Evolutionary conservation across 2,113 vertebrate species (phyloP), one percentile per base, ranked within the genome.

Genomic region (Hiodon alosoides): DNA sequence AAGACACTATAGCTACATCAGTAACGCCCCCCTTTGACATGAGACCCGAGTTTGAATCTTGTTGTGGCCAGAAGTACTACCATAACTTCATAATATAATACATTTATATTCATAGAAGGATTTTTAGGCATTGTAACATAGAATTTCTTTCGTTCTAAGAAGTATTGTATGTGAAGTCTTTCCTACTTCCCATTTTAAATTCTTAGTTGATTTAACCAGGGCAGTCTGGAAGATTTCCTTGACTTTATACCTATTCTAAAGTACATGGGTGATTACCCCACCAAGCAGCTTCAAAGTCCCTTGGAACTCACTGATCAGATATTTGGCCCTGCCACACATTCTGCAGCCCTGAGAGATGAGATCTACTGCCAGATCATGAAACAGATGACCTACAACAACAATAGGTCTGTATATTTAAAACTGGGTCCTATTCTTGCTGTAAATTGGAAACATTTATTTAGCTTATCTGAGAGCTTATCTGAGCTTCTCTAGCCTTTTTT

Each of bases 351-450:
- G 17, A 83, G 85, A 81, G 95, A 99, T 3, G 97, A 99, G 78
- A 87, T 98, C 80, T 98, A 98, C 87, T 99, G 97, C 78, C 97
- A 99, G 89, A 95, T 99, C 72, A 92, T 99, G 91, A 98, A 93
- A 82, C 97, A 99, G 81, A 88, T 99, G 84, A 97, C 95, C 0
- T 81, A 80, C 59, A 98, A 99, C 81, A 83, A 50, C 76, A 92
- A 83, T 84, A 95, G 94, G 97, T 98, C 14, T 60, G 47, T 59
- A 59, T 71, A 59, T 71, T 58, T 71, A 58, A 58, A 47, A 14
- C 51, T 2, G 6, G 6, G 54, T 48, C 31, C 48, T 17, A 11
- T 4, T 4, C 8, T 57, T 57, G 52, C 9, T 55, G 51, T 55
- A 7, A 71, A 71, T n/a, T n/a, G 7, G n/a, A 60, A 72, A 59